Evolutionary conservation across 2,113 vertebrate species (phyloP), one percentile per base, ranked within the genome.

Genomic region (Tragelaphus imberbis): DNA sequence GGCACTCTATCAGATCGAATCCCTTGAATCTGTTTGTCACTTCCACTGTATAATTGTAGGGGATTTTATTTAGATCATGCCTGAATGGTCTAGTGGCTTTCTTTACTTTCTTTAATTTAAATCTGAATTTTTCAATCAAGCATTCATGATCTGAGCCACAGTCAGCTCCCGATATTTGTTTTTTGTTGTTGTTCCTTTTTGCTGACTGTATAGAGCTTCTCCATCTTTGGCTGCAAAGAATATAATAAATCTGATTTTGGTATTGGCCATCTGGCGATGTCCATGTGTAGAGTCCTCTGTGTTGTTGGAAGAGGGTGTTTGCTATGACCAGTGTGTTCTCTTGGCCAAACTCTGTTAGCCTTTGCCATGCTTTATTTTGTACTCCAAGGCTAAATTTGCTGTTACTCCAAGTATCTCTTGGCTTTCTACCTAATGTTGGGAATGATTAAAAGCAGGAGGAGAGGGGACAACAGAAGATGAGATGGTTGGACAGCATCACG

Each of bases 381-480:
- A 71, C n/a, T 40, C 19, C 10, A 40, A 23, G 19, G 19, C 68
- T 19, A 40, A 40, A 71, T 71, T 71, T 71, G n/a, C 10, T 71
- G n/a, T 71, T 23, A 71, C 19, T 71, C n/a, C 10, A 71, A 23
- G 17, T 40, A 36, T 40, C n/a, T 23, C 5, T 71, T 71, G 68
- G 68, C 10, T 71, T 71, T 23, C n/a, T 71, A 71, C 19, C 68
- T 44, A 40, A 77, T 77, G 40, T 27, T 77, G 40, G 36, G 71
- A 77, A 77, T 27, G 23, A 27, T 0, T 44, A 40, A 77, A 44
- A 23, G 71, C 71, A 77, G 5, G 10, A 25, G 71, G 23, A 77
- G 36, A 77, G 36, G 36, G 23, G 36, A 44, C 0, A 0, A 25
- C 11, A 14, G 71, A 77, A 44, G 36, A 44, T 0, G 1, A 27